Percentiles rank a stretch among this genome's conserved stretches.
Conservation (phyloP, 2,113 vertebrate genomes). For the Podarcis muralis region DNA sequence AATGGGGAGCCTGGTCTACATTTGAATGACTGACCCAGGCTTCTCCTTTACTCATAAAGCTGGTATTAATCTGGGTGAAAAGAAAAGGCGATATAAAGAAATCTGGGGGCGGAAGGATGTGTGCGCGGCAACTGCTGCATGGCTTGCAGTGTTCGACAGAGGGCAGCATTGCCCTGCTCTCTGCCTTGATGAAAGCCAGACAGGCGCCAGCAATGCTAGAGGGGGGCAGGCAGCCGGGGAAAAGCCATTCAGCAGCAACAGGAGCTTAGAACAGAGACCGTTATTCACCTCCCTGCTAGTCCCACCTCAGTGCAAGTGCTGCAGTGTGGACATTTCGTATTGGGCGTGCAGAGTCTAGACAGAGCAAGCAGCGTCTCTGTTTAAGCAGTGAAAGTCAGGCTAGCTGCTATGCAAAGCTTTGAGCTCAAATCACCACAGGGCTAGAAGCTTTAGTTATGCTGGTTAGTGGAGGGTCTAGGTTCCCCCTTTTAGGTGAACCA, state of each 20-base stretch:
- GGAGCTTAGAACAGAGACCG: not conserved
- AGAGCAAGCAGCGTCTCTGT: not conserved
- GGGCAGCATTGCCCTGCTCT: slow-evolving; percentile 64
- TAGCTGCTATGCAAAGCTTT: no score
- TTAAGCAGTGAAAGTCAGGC: not conserved
- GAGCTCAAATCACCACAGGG: not conserved
- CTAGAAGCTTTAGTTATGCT: not conserved
- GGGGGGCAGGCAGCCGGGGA: not conserved
- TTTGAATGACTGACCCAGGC: not conserved
- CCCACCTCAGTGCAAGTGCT: not conserved
- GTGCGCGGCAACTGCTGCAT: not conserved
- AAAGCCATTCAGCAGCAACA: not conserved
- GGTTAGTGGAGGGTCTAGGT: not conserved
- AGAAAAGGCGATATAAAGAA: not conserved
- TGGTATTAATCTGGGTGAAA: not conserved
- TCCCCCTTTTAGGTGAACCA: not conserved
- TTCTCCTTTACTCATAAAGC: not conserved
- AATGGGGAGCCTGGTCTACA: not conserved
- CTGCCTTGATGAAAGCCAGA: slow-evolving; percentile 8
- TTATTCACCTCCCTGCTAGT: not conserved
- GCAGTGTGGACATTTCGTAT: not conserved
- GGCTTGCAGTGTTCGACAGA: slow-evolving; percentile 63
- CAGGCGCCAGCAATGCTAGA: not conserved
- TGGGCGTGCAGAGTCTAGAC: not conserved
- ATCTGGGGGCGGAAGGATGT: not conserved